These are phyloP conservation scores for Etia nguti DNA, from an alignment of 2,113 vertebrate species.

Conservation along the genomic window DNA sequence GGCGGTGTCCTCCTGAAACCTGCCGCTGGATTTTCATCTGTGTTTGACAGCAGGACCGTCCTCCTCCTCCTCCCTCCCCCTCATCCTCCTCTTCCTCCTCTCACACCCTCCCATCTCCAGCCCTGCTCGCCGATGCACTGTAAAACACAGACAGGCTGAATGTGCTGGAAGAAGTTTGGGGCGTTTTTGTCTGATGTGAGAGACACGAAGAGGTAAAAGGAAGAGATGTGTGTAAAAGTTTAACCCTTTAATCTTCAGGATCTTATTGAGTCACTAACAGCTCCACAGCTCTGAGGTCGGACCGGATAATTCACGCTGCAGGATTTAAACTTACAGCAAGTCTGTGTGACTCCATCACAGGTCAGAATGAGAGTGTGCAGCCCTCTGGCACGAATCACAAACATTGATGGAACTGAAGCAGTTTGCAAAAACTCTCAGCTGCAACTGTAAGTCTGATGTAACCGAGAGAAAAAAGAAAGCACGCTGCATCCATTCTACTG, in stretches of 20 bases:
- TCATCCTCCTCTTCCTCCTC: background rate
- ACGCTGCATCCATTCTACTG: background rate
- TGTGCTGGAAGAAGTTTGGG: background rate
- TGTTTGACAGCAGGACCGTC: constrained; percentile 34
- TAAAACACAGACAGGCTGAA: background rate
- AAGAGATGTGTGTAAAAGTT: background rate
- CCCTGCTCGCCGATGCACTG: background rate
- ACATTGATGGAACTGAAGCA: background rate
- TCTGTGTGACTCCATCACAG: background rate
- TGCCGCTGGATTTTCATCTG: constrained; percentile 32
- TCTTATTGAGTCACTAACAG: background rate
- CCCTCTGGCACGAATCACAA: background rate
- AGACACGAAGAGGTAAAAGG: background rate
- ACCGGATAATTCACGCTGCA: background rate
- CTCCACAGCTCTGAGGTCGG: background rate
- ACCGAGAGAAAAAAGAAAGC: background rate
- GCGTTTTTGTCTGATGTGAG: background rate
- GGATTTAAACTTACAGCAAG: background rate
- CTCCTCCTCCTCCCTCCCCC: background rate
- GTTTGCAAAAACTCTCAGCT: background rate
- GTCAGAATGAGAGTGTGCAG: background rate
- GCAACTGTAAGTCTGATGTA: background rate
- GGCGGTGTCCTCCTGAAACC: constrained; percentile 22
- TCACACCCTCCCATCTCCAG: background rate
- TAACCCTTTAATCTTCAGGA: background rate